These are phyloP conservation scores for Lasiurus cinereus DNA, from an alignment of 2,113 vertebrate species.

Conservation along the genomic window DNA sequence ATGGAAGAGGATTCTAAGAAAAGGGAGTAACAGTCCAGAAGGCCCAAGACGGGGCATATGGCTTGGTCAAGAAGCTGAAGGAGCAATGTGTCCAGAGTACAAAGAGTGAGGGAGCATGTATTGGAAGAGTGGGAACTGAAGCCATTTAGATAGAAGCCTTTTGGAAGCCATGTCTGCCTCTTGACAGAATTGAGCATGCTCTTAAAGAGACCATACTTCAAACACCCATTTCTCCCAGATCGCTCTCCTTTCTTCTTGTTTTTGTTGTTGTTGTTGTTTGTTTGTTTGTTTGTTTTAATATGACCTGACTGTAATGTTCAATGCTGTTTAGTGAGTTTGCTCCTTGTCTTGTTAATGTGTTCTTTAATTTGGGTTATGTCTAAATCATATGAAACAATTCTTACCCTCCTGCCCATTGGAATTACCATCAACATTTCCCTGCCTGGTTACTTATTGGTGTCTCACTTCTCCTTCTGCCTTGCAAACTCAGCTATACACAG, in stretches of 20 bases:
- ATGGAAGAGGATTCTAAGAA: neutral
- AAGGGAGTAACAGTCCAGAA: neutral
- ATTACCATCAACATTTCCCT: neutral
- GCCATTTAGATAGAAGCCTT: neutral
- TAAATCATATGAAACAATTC: neutral
- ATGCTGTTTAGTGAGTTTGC: neutral
- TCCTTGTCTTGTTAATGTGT: neutral
- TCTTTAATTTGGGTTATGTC: neutral
- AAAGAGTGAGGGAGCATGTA: fast-evolving
- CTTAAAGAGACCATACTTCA: neutral
- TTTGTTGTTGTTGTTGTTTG: neutral
- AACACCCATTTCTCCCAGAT: neutral
- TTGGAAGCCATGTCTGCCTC: neutral
- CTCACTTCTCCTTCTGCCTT: neutral
- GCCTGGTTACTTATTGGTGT: neutral
- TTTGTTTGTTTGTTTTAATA: neutral
- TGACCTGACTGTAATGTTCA: neutral
- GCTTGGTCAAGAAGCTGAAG: neutral
- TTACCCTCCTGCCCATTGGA: neutral
- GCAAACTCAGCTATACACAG: slow-evolving; percentile 71
- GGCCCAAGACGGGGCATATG: too few species aligned
- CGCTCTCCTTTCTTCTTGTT: neutral
- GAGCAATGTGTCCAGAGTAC: neutral
- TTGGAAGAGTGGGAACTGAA: neutral
- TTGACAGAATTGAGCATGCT: neutral